Conservation (phyloP, 2,888 invertebrate genomes). For the Volucella zonaria region DNA sequence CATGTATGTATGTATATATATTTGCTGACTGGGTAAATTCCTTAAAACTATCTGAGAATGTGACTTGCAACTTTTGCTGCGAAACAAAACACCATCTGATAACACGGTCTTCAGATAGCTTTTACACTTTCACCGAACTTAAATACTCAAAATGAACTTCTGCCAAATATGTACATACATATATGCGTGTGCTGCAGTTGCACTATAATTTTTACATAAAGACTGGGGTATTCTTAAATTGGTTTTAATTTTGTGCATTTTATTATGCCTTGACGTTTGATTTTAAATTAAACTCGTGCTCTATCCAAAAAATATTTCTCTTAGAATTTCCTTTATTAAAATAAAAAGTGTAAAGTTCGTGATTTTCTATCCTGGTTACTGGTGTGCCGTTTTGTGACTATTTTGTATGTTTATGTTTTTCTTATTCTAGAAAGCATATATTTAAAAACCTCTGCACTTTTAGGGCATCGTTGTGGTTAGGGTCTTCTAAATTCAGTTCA, state of each 20-base stretch:
- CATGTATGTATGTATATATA: too few species aligned
- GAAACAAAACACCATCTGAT: too few species aligned
- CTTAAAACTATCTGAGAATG: background rate
- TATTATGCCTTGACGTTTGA: background rate
- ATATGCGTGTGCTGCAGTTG: background rate
- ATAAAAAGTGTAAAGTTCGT: too few species aligned
- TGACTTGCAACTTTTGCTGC: background rate
- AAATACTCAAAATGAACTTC: background rate
- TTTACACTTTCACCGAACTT: background rate
- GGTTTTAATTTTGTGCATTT: slow-evolving; percentile 24
- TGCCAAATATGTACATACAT: too few species aligned
- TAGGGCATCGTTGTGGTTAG: too few species aligned
- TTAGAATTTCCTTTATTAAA: background rate
- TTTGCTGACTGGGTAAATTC: too few species aligned
- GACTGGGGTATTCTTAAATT: slow-evolving; percentile 1
- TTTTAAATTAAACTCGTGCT: slow-evolving; percentile 27
- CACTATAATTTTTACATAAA: background rate
- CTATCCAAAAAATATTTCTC: background rate
- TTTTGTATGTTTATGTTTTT: too few species aligned
- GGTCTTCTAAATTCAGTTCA: too few species aligned
- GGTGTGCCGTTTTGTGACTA: too few species aligned
- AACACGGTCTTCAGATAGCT: background rate
- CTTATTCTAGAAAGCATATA: too few species aligned
- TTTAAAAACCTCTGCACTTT: too few species aligned
- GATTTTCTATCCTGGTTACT: too few species aligned